Base-by-base conservation (phyloP, 2,888 invertebrate genomes). In the Icerya purchasi region DNA sequence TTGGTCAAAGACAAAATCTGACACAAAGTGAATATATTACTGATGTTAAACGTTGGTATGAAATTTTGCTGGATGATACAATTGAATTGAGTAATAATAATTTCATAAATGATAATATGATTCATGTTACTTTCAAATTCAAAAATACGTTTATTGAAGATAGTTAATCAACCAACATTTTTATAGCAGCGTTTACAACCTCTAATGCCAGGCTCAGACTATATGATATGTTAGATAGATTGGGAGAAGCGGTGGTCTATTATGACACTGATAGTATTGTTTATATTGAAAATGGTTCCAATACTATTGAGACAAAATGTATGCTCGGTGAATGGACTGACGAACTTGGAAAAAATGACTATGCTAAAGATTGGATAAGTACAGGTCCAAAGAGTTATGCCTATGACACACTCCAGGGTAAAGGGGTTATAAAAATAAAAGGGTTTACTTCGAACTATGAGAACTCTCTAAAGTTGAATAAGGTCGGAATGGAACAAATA, bases 341-440 rank as follows among this genome's bases (percentile, higher is more conserved):
- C 14, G 36, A 36, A 36, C 14, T 36, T 8, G 36, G 5, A 8
- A 36, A 36, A 36, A 36, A 36, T 36, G 36, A 36, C 14, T 36
- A 36, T 14, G 36, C 5, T 8, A 36, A 5, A 14, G 36, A 36
- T 36, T 36, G 36, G 36, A 36, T 36, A 8, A 8, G 36, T 36
- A 14, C 36, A 8, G 36, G 36, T 8, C 36, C 36, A n/a, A 57
- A 54, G 22, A 50, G 22, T 57, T 58, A 22, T 23, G 14, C 22
- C n/a, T n/a, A n/a, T n/a, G n/a, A 50, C 51, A 53, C 22, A 63
- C 22, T 8, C 23, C 36, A 54, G 50, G 54, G 10, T 3, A 53
- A 53, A 53, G 53, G 10, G n/a, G n/a, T 10, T 10, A 5, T 21
- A 53, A 10, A 20, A 53, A 8, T 5, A 36, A 36, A 36, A 36